Conservation (phyloP, 2,888 invertebrate species). For the Patella depressa region DNA sequence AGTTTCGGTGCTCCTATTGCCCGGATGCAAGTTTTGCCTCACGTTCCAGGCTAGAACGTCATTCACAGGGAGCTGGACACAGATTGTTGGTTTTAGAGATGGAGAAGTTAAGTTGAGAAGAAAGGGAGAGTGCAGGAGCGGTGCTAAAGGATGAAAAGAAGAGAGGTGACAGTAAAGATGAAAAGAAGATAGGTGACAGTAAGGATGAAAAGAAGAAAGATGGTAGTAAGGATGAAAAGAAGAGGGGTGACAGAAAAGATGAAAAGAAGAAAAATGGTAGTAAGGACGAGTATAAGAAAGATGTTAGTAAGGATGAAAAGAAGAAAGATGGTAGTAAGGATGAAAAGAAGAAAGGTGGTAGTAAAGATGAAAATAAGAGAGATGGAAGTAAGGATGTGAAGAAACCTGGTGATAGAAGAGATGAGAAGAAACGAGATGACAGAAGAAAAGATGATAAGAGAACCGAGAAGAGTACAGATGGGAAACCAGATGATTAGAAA, state of each 20-base stretch:
- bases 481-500: background rate
- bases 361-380: background rate
- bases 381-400: background rate
- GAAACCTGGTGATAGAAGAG: background rate
- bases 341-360: background rate
- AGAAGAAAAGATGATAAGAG: background rate
- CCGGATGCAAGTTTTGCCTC: background rate
- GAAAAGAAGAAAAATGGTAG: background rate
- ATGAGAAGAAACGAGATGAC: too few species aligned
- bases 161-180: background rate
- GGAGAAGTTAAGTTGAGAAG: background rate
- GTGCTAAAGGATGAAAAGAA: background rate
- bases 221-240: background rate
- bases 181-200: background rate
- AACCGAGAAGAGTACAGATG: too few species aligned
- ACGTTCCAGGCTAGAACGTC: background rate
- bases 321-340: background rate
- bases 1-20: background rate
- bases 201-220: background rate
- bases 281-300: background rate
- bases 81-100: background rate
- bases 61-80: background rate
- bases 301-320: background rate
- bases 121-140: too few species aligned
- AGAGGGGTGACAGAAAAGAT: background rate